A percentile compares a stretch with the other conserved stretches of the same genome.
Conservation (phyloP, 2,888 invertebrate species). For the Sturmia bella region DNA sequence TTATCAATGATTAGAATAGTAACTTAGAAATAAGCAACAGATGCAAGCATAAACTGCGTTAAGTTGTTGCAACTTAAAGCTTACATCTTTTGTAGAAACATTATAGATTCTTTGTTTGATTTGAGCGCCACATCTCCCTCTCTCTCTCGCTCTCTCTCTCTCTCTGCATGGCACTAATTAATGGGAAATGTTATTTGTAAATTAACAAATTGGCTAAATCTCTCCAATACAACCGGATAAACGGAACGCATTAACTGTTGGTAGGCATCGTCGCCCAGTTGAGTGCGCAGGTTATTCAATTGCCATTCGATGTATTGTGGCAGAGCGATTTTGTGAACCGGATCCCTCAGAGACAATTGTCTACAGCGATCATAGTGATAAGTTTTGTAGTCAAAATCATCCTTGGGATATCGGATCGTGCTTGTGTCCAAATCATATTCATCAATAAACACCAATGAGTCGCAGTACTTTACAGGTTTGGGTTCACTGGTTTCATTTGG, state of each 20-base stretch:
- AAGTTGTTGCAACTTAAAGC: slow-evolving; percentile 31
- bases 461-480: slow-evolving; percentile 75
- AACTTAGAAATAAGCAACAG: slow-evolving; percentile 68
- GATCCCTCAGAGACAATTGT: slow-evolving; percentile 87
- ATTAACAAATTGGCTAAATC: slow-evolving; percentile 85
- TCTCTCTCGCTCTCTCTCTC: no score
- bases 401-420: slow-evolving; percentile 75
- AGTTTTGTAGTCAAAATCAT: slow-evolving; percentile 84
- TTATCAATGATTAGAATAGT: slow-evolving; percentile 66
- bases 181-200: slow-evolving; percentile 71
- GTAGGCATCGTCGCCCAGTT: slow-evolving; percentile 90
- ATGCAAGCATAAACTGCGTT: slow-evolving; percentile 38
- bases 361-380: slow-evolving; percentile 88
- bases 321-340: slow-evolving; percentile 90
- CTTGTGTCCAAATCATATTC: slow-evolving; percentile 79
- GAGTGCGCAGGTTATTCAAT: slow-evolving; percentile 86
- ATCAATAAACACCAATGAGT: slow-evolving; percentile 82
- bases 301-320: slow-evolving; percentile 88
- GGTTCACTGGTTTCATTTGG: slow-evolving; percentile 36
- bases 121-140: not conserved
- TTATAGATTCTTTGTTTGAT: slow-evolving; percentile 55
- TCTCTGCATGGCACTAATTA: slow-evolving; percentile 49
- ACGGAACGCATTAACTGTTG: slow-evolving; percentile 88
- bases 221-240: slow-evolving; percentile 87
- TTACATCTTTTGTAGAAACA: slow-evolving; percentile 59